Base-by-base conservation (phyloP, 1,140 invertebrate species). In the Conopomorpha cramerella region DNA sequence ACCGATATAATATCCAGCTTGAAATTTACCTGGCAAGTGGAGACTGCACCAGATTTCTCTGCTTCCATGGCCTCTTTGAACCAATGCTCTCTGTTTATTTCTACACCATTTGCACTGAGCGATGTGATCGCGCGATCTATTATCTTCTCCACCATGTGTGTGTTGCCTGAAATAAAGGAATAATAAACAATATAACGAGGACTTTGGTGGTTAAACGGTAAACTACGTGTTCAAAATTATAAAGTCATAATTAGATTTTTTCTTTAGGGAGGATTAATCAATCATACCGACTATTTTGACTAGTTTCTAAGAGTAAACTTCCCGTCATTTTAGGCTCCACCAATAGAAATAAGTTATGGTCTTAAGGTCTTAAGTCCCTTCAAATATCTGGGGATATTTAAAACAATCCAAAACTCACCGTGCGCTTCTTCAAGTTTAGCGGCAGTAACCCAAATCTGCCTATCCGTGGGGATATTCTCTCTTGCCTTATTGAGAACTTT, bases 11-110 rank as follows among this genome's bases (percentile, higher is more conserved):
- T n/a, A n/a, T n/a, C n/a, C n/a, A n/a, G n/a, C n/a, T n/a, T n/a
- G 27, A 25, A 33, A 16, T 8, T 39, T 37, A 92, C 89, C 73
- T 98, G 92, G 70, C 96, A 98, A 27, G 94, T 98, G 40, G 91
- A 82, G 0, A 94, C 89, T 13, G 95, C 96, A 0, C 91, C 92
- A 4, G 93, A 89, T 60, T 96, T 97, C 74, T 99, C 98, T 35
- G 95, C 92, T 55, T 99, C 96, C 60, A 99, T 91, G 0, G 96
- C 96, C 78, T 99, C 97, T 70, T 98, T 96, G 45, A 99, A 90
- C 98, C 98, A 99, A 41, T 97, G 94, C 53, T 99, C 96, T 25
- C 97, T 74, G 60, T 99, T 99, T 16, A 99, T 98, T 78, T 99
- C 97, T 1, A 99, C 97, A 14, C 96, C 95, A 71, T 99, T 99